Evolutionary conservation across 2,888 invertebrate species (phyloP), one percentile per base, ranked within the genome.

Genomic region (Papilio protenor): DNA sequence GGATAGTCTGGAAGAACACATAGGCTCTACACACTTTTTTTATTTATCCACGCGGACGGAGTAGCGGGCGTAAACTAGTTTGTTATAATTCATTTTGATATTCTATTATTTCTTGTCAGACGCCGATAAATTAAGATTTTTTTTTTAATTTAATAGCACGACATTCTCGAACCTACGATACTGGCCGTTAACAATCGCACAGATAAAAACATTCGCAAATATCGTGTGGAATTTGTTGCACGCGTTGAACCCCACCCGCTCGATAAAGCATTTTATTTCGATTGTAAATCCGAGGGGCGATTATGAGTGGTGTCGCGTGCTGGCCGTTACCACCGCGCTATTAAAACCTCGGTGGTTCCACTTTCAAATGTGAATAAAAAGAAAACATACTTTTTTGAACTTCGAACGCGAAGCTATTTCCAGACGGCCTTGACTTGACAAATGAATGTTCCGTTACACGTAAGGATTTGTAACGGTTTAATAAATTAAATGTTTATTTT

Each of bases 271-370:
- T 91, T 92, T 91, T 90, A 90, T 90, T 90, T 88, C 85, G 87
- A 89, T 89, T 90, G 89, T 88, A 89, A 90, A 90, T 86, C 84
- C 85, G 84, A 87, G 91, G 92, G 90, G 88, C 79, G 81, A 84
- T 87, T 88, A 89, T 87, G 89, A 92, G 91, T 87, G 88, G 86
- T 84, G 92, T 88, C 93, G 92, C 93, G 93, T 93, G 93, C 89
- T 85, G 81, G 86, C 88, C 87, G 90, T 92, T 91, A 92, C 77
- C 80, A 75, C 49, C 61, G 71, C 72, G 75, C 71, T 73, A 76
- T 77, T 78, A 76, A 78, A 76, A 77, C 64, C 70, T 61, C 64
- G 52, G 77, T 76, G 70, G 77, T 79, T 72, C 64, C 73, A 76
- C 61, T 76, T 73, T 59, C 27, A 76, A 76, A 64, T 73, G 64